Base-by-base conservation (phyloP, 2,888 invertebrate genomes). In the Tupiocoris notatus region DNA sequence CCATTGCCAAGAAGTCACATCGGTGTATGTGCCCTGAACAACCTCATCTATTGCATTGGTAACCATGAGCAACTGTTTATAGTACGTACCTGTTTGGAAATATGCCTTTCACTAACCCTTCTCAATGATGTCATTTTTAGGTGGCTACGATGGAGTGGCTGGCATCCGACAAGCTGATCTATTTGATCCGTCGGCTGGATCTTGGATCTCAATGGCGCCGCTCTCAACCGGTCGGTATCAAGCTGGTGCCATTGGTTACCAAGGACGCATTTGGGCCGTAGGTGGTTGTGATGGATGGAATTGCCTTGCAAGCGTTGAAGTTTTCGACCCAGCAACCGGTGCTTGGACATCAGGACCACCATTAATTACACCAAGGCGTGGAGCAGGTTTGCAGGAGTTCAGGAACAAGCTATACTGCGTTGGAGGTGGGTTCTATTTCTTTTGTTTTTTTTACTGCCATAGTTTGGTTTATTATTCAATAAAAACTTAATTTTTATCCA, bases 281-380 rank as follows among this genome's bases (percentile, higher is more conserved):
- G 95, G 95, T 77, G 95, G 95, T 24, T 93, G 92, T 83, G 94
- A 95, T 85, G 89, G 91, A n/a, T 94, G 94, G 94, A 92, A 91
- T 85, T 93, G 93, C 83, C 86, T 93, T 22, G 88, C 85, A 79
- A 88, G 89, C 0, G 89, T 90, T 0, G 91, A 92, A 83, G 85
- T 88, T 1, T 92, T 90, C 82, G 88, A 90, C 82, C 89, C 90
- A 0, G 84, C 84, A 65, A 86, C 86, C 0, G 86, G 90, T 81
- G 81, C 83, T 0, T 92, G 91, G 91, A 84, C 84, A 39, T 81
- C 80, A 76, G 87, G 86, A 1, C 86, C 86, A 54, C 84, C 88
- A 68, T 87, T 95, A 82, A 89, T 90, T 74, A 90, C 90, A 2
- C 89, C 92, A 67, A 86, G 93, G 9, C 87, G 92, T 77, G 91